Conservation (phyloP, 2,113 vertebrate genomes). For the Orcinus orca region DNA sequence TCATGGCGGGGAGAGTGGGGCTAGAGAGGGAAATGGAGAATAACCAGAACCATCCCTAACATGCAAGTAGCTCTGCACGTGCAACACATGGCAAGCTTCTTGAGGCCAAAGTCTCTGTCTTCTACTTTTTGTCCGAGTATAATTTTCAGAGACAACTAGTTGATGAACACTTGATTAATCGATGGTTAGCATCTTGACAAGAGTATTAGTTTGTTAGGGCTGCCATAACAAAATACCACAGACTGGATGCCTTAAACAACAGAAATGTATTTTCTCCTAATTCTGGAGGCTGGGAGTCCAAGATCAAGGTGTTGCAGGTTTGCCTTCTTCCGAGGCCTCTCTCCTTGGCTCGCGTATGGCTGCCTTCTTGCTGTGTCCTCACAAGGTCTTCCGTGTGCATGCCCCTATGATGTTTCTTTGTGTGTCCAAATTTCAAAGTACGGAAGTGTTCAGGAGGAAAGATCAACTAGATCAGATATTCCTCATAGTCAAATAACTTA, state of each 20-base stretch:
- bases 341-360: not conserved
- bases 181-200: not conserved
- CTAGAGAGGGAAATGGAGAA: not conserved
- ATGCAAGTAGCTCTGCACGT: not conserved
- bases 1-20: not conserved
- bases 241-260: not conserved
- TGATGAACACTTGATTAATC: not conserved
- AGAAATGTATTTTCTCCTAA: not conserved
- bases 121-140: not conserved
- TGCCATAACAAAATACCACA: not conserved
- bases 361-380: not conserved
- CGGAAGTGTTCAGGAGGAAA: not conserved
- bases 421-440: not conserved
- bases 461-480: not conserved
- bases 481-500: not conserved
- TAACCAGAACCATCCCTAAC: not conserved
- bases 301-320: not conserved
- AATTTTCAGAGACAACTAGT: not conserved
- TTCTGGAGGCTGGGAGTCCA: not conserved
- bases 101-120: not conserved
- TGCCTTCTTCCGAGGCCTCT: not conserved
- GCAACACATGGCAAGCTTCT: not conserved
- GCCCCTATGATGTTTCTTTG: not conserved
- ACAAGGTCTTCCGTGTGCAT: not conserved
- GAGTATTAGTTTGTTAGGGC: not conserved